Evolutionary conservation across 1,140 invertebrate genomes (phyloP), one percentile per base, ranked within the genome.

Genomic region (Physella acuta): DNA sequence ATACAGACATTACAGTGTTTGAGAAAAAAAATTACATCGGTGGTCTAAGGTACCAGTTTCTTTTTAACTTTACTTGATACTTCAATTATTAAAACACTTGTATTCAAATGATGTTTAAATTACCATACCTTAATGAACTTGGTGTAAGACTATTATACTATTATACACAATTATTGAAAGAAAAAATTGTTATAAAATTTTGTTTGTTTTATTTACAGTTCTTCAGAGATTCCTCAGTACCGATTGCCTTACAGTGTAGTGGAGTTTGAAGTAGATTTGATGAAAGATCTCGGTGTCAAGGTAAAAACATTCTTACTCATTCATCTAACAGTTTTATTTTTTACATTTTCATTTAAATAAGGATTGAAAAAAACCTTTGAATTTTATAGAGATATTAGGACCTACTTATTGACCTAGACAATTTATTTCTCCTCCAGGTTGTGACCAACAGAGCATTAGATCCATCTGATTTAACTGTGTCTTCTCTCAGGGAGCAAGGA

Each of bases 181-280:
- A n/a, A n/a, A n/a, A n/a, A n/a, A n/a, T n/a, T n/a, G n/a, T n/a
- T n/a, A n/a, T n/a, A n/a, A n/a, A n/a, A n/a, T n/a, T n/a, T n/a
- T n/a, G n/a, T n/a, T n/a, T n/a, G 36, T 44, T 37, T 56, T 63
- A 26, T 56, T 68, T 88, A 75, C 79, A 96, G 94, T 82, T 91
- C 94, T 0, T 90, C 94, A 0, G 97, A 99, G 85, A 99, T 99
- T 75, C 97, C 97, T 0, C 95, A 99, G 82, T 99, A 94, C 83
- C 91, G 97, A 24, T 85, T 99, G 31, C 97, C 97, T 0, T 94
- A 90, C 74, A 90, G 93, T 74, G 94, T 93, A 3, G 94, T 99
- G 0, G 90, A 94, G 76, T 99, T 95, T 86, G 97, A 99, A 87
- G 90, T 98, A 20, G 87, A 94, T 51, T 87, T 97, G 5, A 92